phyloP scores from a whole-genome alignment of 2,797 vertebrate genomes.

The Enteromius fasciolatus region DNA sequence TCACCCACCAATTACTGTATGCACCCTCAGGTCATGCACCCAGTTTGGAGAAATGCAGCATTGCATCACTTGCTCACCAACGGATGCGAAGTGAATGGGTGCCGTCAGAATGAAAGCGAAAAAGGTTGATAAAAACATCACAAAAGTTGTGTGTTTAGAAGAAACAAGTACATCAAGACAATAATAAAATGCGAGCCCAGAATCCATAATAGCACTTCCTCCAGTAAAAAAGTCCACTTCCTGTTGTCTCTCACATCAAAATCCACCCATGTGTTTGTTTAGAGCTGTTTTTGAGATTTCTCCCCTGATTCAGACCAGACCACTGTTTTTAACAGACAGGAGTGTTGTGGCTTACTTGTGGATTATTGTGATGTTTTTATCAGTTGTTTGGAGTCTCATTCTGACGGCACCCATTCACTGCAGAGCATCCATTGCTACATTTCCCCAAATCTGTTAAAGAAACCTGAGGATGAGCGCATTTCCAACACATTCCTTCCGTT shows the following conservation, averaged over 20 bases:
- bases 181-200: not conserved
- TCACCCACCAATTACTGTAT: not conserved
- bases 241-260: not conserved
- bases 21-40: not conserved
- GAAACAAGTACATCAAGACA: not conserved
- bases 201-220: not conserved
- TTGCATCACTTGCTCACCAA: not conserved
- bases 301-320: no score
- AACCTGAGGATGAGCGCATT: not conserved
- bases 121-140: not conserved
- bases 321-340: not conserved
- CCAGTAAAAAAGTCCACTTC: not conserved
- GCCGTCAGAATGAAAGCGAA: not conserved
- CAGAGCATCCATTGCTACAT: not conserved
- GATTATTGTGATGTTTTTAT: not conserved
- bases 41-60: not conserved
- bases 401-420: not conserved
- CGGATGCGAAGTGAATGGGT: not conserved
- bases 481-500: not conserved
- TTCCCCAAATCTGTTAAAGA: not conserved
- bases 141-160: not conserved
- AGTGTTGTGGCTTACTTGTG: not conserved
- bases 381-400: not conserved
- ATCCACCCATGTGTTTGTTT: not conserved
- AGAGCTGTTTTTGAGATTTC: not conserved